Base-by-base conservation (phyloP, 2,888 invertebrate genomes). In the Allygus modestus region DNA sequence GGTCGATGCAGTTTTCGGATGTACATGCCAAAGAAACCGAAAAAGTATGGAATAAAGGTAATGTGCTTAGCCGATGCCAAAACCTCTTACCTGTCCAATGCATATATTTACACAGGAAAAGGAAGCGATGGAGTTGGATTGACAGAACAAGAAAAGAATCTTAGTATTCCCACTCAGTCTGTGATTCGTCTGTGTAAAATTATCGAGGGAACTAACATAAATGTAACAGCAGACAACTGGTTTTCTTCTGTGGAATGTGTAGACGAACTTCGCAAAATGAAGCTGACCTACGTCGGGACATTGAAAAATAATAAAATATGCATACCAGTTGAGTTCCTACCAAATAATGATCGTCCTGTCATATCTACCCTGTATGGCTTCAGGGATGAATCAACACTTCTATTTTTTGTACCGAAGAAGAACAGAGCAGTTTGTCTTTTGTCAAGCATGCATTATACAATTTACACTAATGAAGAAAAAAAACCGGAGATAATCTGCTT, bases 141-240 rank as follows among this genome's bases (percentile, higher is more conserved):
- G 61, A 54, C 86, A 17, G 86, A 86, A 81, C 82, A 85, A 51
- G 88, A 88, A 86, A 88, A 87, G 61, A 88, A 88, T 84, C 86
- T 88, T 17, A 75, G 81, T 23, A 87, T 87, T 75, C 88, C 89
- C 31, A 88, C 88, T 1, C 89, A 89, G 71, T 83, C 88, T 28
- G 87, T 89, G 11, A 79, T 89, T 85, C 85, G 88, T n/a, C 79
- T 89, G 17, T 73, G 86, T 37, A 86, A 88, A 84, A 86, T 87
- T 58, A 85, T 89, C 84, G 81, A 86, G 81, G 86, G 88, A 23
- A 89, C 87, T n/a, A 88, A 89, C 75, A 84, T 88, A 54, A 89
- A 89, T 84, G 86, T 89, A 7, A 89, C 88, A n/a, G 87, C 87
- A 12, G 89, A 89, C 73, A 89, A 89, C 85, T 89, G 89, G 88